Evolutionary conservation across 2,113 vertebrate species (phyloP).

Genomic region (Phyllostomus discolor): DNA sequence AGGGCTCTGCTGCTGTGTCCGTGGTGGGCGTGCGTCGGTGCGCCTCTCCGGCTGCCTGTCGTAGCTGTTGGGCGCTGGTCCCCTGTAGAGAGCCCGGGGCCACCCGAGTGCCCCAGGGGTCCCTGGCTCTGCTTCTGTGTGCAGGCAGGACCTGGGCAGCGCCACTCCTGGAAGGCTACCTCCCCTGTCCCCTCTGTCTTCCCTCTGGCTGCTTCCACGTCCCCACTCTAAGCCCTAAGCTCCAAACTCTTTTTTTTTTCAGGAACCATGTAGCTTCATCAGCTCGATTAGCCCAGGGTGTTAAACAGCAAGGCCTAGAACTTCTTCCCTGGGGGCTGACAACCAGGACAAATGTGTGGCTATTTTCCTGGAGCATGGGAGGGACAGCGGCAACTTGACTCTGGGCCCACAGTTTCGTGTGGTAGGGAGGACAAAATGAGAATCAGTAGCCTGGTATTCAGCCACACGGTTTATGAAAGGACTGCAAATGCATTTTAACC

Average conservation of each 20-base stretch:
- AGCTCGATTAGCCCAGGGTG: background rate
- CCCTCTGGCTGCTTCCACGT: background rate
- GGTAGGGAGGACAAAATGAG: background rate
- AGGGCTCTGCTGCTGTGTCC: background rate
- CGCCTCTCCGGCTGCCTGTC: no score
- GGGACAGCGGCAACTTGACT: no score
- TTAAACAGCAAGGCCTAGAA: background rate
- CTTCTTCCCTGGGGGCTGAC: background rate
- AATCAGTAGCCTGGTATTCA: background rate
- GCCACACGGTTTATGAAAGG: background rate
- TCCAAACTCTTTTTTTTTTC: background rate
- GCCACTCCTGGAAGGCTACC: background rate
- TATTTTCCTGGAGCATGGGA: background rate
- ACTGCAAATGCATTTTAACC: background rate
- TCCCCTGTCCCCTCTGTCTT: background rate
- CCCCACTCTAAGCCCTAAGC: background rate
- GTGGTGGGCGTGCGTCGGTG: no score
- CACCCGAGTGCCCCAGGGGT: fast-evolving
- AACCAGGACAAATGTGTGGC: background rate
- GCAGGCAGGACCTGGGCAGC: background rate
- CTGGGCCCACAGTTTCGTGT: background rate
- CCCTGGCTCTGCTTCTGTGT: background rate
- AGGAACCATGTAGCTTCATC: background rate
- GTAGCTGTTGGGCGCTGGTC: background rate
- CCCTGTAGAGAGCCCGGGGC: fast-evolving